Base-by-base conservation (phyloP, 2,113 vertebrate genomes). In the Phasianus colchicus region DNA sequence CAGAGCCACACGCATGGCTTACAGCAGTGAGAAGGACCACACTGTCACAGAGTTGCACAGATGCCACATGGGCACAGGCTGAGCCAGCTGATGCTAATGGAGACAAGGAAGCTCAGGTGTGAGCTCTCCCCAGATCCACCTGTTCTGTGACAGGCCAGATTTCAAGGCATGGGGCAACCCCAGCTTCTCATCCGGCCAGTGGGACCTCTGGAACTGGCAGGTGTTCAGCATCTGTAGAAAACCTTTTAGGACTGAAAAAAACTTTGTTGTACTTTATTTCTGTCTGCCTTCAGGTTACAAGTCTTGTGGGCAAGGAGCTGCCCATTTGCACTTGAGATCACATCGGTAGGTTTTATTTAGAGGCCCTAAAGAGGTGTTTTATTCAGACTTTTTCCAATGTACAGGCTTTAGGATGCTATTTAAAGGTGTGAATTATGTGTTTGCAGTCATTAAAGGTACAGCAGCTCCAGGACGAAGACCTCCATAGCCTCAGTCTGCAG, bases 41-140 rank as follows among this genome's bases (percentile, higher is more conserved):
- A 4, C 47, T 71, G 73, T 34, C 45, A 43, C 36, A 3, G 10
- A 86, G 65, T 13, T 27, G 12, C 30, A 11, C 38, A 3, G 5
- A 47, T 29, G 61, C 54, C 67, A 43, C 0, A 0, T 40, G 13
- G 0, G 0, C 40, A n/a, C 10, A 17, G 73, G 34, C 55, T 27
- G 48, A 50, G 66, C 66, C 78, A 57, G 65, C 84, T 64, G 81
- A n/a, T 75, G 88, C 61, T 72, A 0, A 22, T 19, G 47, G 40
- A 57, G 18, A 40, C 14, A 29, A 58, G 66, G 9, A 36, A 86
- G 52, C 38, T 81, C 32, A 42, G 81, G 67, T 52, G 9, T 47
- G 45, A 86, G 38, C 42, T 60, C 61, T n/a, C 52, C 43, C 21
- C 66, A 81, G 64, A 66, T 57, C 30, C 48, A 73, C 66, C 40